These are phyloP conservation scores for Halocynthia roretzi DNA, from an alignment of 23 tunicate species.

Conservation along the genomic window DNA sequence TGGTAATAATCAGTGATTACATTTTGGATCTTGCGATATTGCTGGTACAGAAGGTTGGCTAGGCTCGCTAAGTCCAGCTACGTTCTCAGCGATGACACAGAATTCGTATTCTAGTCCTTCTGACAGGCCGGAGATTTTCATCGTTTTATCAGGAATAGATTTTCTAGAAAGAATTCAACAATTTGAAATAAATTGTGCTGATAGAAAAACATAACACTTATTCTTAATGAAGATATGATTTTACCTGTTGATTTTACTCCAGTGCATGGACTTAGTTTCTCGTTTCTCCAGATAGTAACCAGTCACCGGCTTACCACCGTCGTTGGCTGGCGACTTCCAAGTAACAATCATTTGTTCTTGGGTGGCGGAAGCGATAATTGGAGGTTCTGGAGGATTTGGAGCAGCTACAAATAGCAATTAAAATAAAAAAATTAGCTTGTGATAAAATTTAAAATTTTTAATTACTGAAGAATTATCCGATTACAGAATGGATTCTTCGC, in stretches of 20 bases:
- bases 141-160: conserved; percentile 45
- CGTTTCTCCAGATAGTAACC: conserved; percentile 80
- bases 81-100: conserved; percentile 79
- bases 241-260: conserved; percentile 71
- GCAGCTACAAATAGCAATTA: conserved; percentile 14
- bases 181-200: not conserved
- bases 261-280: conserved; percentile 67
- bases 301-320: conserved; percentile 68
- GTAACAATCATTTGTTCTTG: conserved; percentile 41
- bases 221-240: not conserved
- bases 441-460: not conserved
- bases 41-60: conserved; percentile 63
- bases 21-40: conserved; percentile 66
- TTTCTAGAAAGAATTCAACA: not conserved
- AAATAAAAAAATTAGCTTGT: not conserved
- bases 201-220: not conserved
- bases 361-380: conserved; percentile 28
- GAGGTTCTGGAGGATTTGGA: conserved; percentile 68
- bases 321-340: conserved; percentile 50
- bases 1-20: not conserved
- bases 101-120: conserved; percentile 89
- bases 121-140: conserved; percentile 46
- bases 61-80: conserved; percentile 65
- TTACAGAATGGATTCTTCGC: conserved; percentile 63
- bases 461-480: not conserved